These are phyloP conservation scores for Craniophora ligustri DNA, from an alignment of 2,888 invertebrate species.

Conservation along the genomic window DNA sequence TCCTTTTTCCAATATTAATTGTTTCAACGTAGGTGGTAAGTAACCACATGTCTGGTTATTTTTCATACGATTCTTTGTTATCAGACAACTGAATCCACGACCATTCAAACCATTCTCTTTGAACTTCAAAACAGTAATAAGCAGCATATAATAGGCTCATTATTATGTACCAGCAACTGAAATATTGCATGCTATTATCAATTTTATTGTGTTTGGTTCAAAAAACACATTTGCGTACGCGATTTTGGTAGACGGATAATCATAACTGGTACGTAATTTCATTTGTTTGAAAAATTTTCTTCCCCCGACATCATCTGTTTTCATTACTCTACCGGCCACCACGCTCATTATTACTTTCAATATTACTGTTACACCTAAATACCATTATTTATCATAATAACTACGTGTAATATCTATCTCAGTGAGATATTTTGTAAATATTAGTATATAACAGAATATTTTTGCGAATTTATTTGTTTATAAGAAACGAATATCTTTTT, in stretches of 20 bases:
- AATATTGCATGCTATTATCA: constrained; percentile 10
- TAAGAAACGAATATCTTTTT: neutral
- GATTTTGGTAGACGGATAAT: constrained; percentile 22
- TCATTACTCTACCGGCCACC: constrained; percentile 65
- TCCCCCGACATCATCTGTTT: constrained; percentile 64
- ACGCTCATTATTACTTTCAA: constrained; percentile 66
- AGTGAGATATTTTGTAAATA: constrained; percentile 46
- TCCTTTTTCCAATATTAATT: no score
- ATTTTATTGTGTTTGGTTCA: constrained; percentile 3
- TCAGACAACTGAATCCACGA: no score
- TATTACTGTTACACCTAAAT: constrained; percentile 60
- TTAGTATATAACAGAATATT: constrained; percentile 37
- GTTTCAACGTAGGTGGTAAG: no score
- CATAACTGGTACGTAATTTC: constrained; percentile 44
- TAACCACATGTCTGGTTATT: no score
- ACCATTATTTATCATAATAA: constrained; percentile 67
- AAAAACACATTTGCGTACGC: constrained; percentile 19
- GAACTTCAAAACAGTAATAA: no score
- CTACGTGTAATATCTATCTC: constrained; percentile 33
- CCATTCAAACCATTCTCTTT: no score
- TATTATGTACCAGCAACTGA: no score
- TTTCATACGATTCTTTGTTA: no score
- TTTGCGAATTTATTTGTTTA: constrained; percentile 2
- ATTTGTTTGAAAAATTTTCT: constrained; percentile 57
- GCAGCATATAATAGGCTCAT: no score